Evolutionary conservation across 2,113 vertebrate genomes (phyloP).

Genomic region (Glareola pratincola): DNA sequence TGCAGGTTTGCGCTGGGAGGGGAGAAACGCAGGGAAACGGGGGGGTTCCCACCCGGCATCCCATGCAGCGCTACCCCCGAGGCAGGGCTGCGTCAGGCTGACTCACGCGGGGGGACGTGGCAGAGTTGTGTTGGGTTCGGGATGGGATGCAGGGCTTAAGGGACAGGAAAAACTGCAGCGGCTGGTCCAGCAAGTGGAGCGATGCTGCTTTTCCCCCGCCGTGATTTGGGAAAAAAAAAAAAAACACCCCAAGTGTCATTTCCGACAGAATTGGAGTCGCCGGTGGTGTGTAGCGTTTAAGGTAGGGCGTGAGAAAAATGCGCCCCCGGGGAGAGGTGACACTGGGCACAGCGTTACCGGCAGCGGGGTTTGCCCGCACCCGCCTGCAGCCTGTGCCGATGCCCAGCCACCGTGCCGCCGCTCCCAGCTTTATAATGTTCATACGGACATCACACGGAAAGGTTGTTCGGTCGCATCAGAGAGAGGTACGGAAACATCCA

Average conservation of each 20-base stretch:
- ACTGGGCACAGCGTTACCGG: rapidly evolving
- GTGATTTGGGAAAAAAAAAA: not conserved
- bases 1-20: rapidly evolving
- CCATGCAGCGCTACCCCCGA: not conserved
- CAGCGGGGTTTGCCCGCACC: not conserved
- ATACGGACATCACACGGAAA: rapidly evolving
- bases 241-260: not conserved
- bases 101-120: not conserved
- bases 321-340: not conserved
- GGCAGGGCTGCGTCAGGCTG: not conserved
- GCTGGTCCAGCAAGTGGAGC: not conserved
- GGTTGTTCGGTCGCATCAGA: rapidly evolving
- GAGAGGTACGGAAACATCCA: rapidly evolving
- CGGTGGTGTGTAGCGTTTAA: not conserved
- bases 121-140: not conserved
- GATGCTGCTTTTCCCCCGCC: not conserved
- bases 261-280: not conserved
- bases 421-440: not conserved
- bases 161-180: not conserved
- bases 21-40: not conserved
- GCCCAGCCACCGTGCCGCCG: rapidly evolving
- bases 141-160: not conserved
- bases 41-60: not conserved
- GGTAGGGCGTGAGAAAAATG: not conserved
- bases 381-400: not conserved